Evolutionary conservation across 2,888 invertebrate genomes (phyloP).

Genomic region (Panopea generosa): DNA sequence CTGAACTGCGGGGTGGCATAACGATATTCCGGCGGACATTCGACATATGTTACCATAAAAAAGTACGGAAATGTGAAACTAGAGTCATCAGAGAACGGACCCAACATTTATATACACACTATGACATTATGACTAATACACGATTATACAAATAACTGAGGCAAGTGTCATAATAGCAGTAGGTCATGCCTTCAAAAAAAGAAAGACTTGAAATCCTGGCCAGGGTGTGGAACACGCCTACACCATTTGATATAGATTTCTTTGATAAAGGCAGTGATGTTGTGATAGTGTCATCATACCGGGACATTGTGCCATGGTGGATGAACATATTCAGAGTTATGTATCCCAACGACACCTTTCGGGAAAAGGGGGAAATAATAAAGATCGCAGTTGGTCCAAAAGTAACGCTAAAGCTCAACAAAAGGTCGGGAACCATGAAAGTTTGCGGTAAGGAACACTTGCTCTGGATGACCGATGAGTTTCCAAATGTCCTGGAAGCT

Average conservation of each 20-base stretch:
- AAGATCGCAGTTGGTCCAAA: constrained; percentile 75
- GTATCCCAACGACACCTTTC: constrained; percentile 76
- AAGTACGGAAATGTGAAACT: too few relatives aligned
- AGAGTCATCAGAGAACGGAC: too few relatives aligned
- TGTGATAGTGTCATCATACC: constrained; percentile 74
- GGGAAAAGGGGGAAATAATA: constrained; percentile 76
- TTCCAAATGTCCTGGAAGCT: constrained; percentile 78
- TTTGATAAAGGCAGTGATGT: constrained; percentile 80
- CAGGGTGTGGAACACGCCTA: constrained; percentile 78
- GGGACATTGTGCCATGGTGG: constrained; percentile 77
- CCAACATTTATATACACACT: neutral
- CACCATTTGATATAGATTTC: constrained; percentile 78
- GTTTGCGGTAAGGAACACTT: constrained; percentile 79
- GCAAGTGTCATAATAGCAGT: neutral
- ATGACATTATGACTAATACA: neutral
- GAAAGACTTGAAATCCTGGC: constrained; percentile 75
- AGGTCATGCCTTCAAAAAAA: constrained; percentile 74
- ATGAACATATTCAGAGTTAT: constrained; percentile 74
- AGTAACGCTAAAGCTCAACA: constrained; percentile 78
- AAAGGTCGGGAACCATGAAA: constrained; percentile 74
- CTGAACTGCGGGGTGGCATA: too few relatives aligned
- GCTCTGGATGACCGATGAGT: constrained; percentile 80
- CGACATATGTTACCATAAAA: too few relatives aligned
- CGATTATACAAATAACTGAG: too few relatives aligned
- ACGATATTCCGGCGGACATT: neutral